Conservation (phyloP, 2,888 invertebrate genomes). For the Calephelis perditalis region DNA sequence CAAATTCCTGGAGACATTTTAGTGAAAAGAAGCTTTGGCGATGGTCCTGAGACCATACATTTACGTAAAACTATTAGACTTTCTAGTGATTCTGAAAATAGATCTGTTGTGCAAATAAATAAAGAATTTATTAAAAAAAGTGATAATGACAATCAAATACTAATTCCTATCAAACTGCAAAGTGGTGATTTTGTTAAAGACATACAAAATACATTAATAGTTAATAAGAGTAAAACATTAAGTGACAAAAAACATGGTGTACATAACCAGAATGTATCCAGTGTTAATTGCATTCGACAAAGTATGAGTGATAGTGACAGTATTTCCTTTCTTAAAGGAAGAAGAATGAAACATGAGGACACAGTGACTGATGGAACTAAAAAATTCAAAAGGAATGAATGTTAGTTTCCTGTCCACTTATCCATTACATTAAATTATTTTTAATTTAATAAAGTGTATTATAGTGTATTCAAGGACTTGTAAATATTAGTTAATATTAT, state of each 20-base stretch:
- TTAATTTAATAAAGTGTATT: constrained; percentile 66
- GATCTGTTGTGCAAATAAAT: constrained; percentile 65
- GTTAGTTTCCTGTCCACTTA: constrained; percentile 56
- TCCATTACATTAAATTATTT: constrained; percentile 69
- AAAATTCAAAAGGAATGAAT: constrained; percentile 72
- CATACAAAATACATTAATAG: constrained; percentile 71
- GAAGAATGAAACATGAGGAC: constrained; percentile 66
- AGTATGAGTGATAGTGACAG: constrained; percentile 64
- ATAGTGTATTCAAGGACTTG: constrained; percentile 55
- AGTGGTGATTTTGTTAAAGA: constrained; percentile 70
- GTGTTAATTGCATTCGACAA: constrained; percentile 65
- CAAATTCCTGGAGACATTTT: constrained; percentile 66
- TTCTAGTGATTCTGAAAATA: constrained; percentile 64
- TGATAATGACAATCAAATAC: constrained; percentile 67
- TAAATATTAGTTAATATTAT: constrained; percentile 68
- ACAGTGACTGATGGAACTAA: constrained; percentile 62
- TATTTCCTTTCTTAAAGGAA: constrained; percentile 61
- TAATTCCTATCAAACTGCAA: constrained; percentile 65
- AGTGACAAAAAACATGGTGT: constrained; percentile 74
- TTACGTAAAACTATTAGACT: constrained; percentile 66
- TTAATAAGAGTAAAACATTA: constrained; percentile 68
- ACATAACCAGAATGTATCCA: constrained; percentile 71
- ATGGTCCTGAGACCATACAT: constrained; percentile 60
- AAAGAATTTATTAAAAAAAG: constrained; percentile 63
- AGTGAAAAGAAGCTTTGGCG: constrained; percentile 59